These are phyloP conservation scores for Oscheius sp. DNA, from an alignment of 2,888 invertebrate species.

Conservation along the genomic window DNA sequence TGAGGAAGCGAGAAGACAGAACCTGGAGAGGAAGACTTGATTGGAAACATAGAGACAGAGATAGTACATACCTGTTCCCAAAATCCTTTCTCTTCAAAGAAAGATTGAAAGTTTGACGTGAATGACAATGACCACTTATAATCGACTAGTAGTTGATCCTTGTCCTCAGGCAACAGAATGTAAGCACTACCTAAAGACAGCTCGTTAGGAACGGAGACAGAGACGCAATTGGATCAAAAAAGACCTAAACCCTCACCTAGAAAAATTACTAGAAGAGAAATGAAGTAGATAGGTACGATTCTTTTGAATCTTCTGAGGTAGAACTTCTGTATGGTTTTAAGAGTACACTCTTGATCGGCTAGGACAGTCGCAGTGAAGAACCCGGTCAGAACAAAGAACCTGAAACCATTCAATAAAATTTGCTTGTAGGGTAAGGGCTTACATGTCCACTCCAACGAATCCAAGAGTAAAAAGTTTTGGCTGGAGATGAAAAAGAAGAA, in stretches of 20 bases:
- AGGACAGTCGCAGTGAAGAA: conserved; percentile 11
- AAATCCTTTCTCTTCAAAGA: conserved; percentile 15
- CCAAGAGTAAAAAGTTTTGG: conserved; percentile 10
- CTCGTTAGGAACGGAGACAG: too few species aligned
- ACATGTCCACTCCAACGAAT: conserved; percentile 31
- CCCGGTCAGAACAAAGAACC: conserved; percentile 23
- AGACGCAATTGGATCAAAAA: too few species aligned
- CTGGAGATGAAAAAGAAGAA: conserved; percentile 27
- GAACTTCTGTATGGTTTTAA: not conserved
- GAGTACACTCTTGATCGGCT: not conserved
- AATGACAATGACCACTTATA: conserved; percentile 13
- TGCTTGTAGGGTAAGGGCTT: not conserved
- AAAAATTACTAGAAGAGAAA: not conserved
- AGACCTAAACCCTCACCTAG: not conserved
- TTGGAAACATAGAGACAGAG: not conserved
- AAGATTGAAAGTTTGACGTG: conserved; percentile 6
- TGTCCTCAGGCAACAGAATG: not conserved
- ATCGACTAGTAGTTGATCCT: not conserved
- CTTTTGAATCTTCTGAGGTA: conserved; percentile 21
- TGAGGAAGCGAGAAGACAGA: conserved; percentile 10
- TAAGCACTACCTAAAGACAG: not conserved
- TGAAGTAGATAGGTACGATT: conserved; percentile 12
- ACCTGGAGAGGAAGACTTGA: not conserved
- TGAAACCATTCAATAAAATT: not conserved
- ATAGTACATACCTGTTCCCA: conserved; percentile 19